These are phyloP conservation scores for Chelonus formosanus DNA, from an alignment of 2,888 invertebrate species.

Conservation along the genomic window DNA sequence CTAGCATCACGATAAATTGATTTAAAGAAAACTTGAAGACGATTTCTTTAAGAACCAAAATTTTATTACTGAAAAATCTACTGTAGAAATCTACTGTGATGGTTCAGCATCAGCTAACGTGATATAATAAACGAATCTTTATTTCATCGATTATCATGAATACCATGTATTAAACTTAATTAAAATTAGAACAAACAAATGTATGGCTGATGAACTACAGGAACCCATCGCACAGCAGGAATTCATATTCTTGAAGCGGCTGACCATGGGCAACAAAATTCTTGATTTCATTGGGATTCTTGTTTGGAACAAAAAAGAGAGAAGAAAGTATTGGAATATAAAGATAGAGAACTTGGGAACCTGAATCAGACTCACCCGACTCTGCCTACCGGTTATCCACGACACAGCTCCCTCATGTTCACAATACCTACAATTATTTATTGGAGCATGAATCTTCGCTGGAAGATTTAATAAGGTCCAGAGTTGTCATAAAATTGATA, in stretches of 20 bases:
- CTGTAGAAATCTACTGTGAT: constrained; percentile 31
- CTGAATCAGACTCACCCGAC: constrained; percentile 28
- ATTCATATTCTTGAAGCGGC: constrained; percentile 43
- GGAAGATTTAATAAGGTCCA: constrained; percentile 44
- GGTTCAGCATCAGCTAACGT: not conserved
- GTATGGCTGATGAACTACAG: constrained; percentile 37
- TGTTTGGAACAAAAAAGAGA: constrained; percentile 16
- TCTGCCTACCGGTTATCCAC: constrained; percentile 26
- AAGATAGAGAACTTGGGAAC: constrained; percentile 19
- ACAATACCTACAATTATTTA: constrained; percentile 45
- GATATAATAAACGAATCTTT: constrained; percentile 42
- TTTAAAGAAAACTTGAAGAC: too few relatives aligned
- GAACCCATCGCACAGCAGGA: constrained; percentile 51
- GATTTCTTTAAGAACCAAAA: too few relatives aligned
- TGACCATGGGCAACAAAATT: constrained; percentile 45
- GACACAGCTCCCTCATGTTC: constrained; percentile 26
- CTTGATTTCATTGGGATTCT: constrained; percentile 25
- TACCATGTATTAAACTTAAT: constrained; percentile 53
- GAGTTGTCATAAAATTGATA: constrained; percentile 43
- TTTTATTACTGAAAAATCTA: constrained; percentile 32
- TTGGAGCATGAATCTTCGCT: constrained; percentile 43
- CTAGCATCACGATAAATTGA: too few relatives aligned
- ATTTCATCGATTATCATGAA: constrained; percentile 45
- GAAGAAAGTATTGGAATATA: constrained; percentile 1
- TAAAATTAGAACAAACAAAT: constrained; percentile 58